These are phyloP conservation scores for Corydoras maculifer DNA, from an alignment of 2,113 vertebrate species.

Conservation along the genomic window DNA sequence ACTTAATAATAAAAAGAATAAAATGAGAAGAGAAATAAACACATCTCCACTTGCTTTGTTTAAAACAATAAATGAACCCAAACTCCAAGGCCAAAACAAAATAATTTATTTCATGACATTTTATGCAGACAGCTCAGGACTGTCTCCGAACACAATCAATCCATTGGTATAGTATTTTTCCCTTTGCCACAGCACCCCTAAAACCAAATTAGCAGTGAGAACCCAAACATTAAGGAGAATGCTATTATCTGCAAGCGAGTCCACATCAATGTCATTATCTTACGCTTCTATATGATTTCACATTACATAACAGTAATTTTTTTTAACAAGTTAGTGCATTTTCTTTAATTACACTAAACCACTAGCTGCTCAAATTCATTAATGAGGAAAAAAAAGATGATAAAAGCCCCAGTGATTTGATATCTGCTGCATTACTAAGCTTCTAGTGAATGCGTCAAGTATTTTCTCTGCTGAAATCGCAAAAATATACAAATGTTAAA, in stretches of 20 bases:
- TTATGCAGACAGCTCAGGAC: constrained; percentile 67
- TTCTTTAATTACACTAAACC: constrained; percentile 67
- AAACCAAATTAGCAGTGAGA: constrained; percentile 59
- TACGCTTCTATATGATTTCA: constrained; percentile 67
- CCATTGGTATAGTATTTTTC: constrained; percentile 56
- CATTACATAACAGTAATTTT: constrained; percentile 63
- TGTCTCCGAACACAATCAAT: constrained; percentile 70
- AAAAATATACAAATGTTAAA: constrained; percentile 61
- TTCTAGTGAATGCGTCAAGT: constrained; percentile 66
- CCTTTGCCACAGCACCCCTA: constrained; percentile 62
- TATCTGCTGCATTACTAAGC: constrained; percentile 65
- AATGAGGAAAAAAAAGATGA: constrained; percentile 49
- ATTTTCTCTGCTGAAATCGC: constrained; percentile 58
- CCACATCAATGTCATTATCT: constrained; percentile 60
- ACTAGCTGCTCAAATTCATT: constrained; percentile 69
- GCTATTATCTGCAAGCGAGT: constrained; percentile 63
- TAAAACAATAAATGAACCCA: constrained; percentile 25
- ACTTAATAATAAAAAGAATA: too few species aligned
- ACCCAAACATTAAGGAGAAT: constrained; percentile 53
- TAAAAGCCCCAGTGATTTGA: constrained; percentile 64
- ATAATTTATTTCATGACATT: constrained; percentile 75
- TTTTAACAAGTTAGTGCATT: constrained; percentile 71
- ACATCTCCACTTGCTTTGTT: too few species aligned
- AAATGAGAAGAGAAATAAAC: too few species aligned
- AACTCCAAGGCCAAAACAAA: constrained; percentile 69